Evolutionary conservation across 2,113 vertebrate species (phyloP), one percentile per base, ranked within the genome.

Genomic region (Sturnus vulgaris): DNA sequence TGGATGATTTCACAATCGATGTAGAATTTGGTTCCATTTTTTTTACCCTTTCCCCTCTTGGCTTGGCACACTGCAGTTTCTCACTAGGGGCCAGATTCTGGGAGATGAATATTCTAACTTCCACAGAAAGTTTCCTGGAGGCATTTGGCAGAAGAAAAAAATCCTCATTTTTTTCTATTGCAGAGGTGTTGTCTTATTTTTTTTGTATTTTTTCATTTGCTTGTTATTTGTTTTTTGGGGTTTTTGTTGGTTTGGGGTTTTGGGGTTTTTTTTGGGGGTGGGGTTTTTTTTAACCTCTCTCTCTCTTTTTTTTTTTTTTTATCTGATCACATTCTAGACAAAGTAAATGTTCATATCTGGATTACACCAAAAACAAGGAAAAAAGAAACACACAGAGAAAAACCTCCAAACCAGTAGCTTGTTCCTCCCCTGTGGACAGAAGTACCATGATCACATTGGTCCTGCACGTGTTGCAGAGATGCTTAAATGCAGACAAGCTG

Each of bases 71-170:
- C 42, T 77, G 64, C 18, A 88, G 0, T 50, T 88, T 52, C 50
- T 90, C 37, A 46, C 35, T 50, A 70, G 21, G 30, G 86, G 16
- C 65, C 39, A 59, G 47, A 73, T 94, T 93, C 68, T 91, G 35
- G 60, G 68, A 88, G 47, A 10, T 55, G 24, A 83, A 42, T 93
- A 40, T 73, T 81, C 44, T 60, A 68, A 44, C 50, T 91, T 61
- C 53, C 55, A 73, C 68, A 68, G 57, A 84, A 95, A 52, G 15
- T 31, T 94, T 95, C 35, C 50, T 83, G 70, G 55, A 90, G 64
- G 39, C 27, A 80, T 73, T 78, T 95, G 79, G 35, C 85, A 88
- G 42, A 63, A 53, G 15, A 21, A 66, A 27, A 57, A 28, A 40
- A 16, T 11, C 11, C 16, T 33, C 13, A 3, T 0, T 1, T 70